A percentile compares a stretch with the other conserved stretches of the same genome.
Evolutionary conservation across 2,888 invertebrate species (phyloP).

Genomic region (Rhyacophila evoluta): DNA sequence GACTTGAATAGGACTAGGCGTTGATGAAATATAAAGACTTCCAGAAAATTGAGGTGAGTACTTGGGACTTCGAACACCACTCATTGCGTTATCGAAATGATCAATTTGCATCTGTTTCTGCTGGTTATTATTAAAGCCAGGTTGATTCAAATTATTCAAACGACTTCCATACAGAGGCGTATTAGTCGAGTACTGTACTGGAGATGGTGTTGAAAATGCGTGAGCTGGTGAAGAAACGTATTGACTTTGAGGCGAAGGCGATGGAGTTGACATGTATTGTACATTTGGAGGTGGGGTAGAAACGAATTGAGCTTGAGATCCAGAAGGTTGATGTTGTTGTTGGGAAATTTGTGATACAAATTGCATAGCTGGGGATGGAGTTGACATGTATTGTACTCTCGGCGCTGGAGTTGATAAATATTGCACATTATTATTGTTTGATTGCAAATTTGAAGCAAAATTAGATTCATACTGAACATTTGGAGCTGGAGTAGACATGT

Average conservation of each 20-base stretch:
- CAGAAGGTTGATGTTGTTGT: constrained; percentile 55
- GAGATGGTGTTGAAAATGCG: constrained; percentile 64
- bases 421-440: constrained; percentile 33
- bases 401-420: constrained; percentile 60
- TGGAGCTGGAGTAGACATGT: constrained; percentile 49
- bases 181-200: constrained; percentile 60
- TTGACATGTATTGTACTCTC: constrained; percentile 58
- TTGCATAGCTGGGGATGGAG: constrained; percentile 42
- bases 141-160: constrained; percentile 56
- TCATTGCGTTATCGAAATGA: constrained; percentile 66
- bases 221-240: constrained; percentile 65
- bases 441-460: constrained; percentile 30
- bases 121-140: constrained; percentile 51
- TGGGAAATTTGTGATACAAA: constrained; percentile 58
- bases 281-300: constrained; percentile 59
- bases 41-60: constrained; percentile 28
- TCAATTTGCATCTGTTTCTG: constrained; percentile 63
- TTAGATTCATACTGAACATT: constrained; percentile 32
- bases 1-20: constrained; percentile 39
- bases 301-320: constrained; percentile 61
- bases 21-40: constrained; percentile 40
- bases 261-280: constrained; percentile 56
- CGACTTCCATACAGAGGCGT: constrained; percentile 62
- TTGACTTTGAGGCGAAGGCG: constrained; percentile 59
- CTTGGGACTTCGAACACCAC: constrained; percentile 63